Percentiles rank a stretch among this genome's conserved stretches.
phyloP scores from a whole-genome alignment of 2,888 invertebrate genomes.

The Zygothrica quintamaculata region DNA sequence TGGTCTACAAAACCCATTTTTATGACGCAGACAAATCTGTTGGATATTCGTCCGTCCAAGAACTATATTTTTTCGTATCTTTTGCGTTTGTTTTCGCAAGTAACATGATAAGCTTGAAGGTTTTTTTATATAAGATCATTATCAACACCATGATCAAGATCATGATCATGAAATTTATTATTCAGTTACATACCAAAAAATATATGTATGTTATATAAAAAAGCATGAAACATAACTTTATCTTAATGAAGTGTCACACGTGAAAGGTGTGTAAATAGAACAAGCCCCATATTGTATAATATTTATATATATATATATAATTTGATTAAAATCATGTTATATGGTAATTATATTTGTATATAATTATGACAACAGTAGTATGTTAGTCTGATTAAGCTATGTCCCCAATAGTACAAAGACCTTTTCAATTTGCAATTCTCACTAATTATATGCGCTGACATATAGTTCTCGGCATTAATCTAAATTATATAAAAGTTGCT shows the following conservation, averaged over 20 bases:
- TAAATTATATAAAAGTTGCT: slow-evolving; percentile 27
- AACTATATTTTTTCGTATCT: background rate
- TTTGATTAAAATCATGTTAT: background rate
- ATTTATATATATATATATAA: too few relatives aligned
- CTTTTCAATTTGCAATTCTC: slow-evolving; percentile 8
- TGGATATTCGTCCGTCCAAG: slow-evolving; percentile 7
- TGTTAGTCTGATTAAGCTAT: background rate
- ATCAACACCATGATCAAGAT: slow-evolving; percentile 26
- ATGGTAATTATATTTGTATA: background rate
- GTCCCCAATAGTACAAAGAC: slow-evolving; percentile 28
- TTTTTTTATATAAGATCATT: background rate
- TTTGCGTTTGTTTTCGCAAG: slow-evolving; percentile 33
- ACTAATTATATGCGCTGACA: slow-evolving; percentile 15
- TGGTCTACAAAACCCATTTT: slow-evolving; percentile 40
- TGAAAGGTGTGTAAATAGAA: too few relatives aligned
- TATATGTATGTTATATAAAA: too few relatives aligned
- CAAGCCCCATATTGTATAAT: too few relatives aligned
- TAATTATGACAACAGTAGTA: background rate
- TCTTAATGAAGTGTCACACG: too few relatives aligned
- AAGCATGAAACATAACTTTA: too few relatives aligned
- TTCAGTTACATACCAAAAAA: too few relatives aligned
- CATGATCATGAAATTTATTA: slow-evolving; percentile 54
- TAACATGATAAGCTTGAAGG: slow-evolving; percentile 7
- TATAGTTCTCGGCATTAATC: slow-evolving; percentile 16
- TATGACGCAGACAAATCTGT: slow-evolving; percentile 43